Conservation (phyloP, 2,797 vertebrate species). For the Bovichtus diacanthus region DNA sequence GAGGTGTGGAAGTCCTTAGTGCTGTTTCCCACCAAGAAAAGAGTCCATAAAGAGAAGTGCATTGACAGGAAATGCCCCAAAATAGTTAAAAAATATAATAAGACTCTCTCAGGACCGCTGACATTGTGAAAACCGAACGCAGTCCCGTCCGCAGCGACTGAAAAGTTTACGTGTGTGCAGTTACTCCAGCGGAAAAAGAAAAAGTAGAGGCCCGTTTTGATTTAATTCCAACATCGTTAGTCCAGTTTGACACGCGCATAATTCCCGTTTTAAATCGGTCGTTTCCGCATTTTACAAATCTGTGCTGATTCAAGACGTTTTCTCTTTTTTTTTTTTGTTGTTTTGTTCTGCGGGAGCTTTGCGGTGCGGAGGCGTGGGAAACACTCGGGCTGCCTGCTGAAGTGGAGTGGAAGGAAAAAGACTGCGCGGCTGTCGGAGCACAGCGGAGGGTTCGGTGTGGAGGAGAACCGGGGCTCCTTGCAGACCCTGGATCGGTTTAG, state of each 20-base stretch:
- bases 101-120: neutral
- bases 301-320: slow-evolving; percentile 39
- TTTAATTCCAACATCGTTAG: slow-evolving; percentile 20
- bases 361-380: slow-evolving; percentile 61
- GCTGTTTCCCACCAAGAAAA: neutral
- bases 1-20: slow-evolving; percentile 54
- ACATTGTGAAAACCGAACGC: slow-evolving; percentile 16
- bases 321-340: too few species aligned
- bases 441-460: neutral
- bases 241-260: slow-evolving; percentile 34
- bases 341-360: too few species aligned
- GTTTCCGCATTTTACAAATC: slow-evolving; percentile 41
- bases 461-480: neutral
- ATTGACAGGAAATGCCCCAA: neutral
- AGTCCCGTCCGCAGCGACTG: slow-evolving; percentile 10
- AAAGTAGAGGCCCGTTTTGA: slow-evolving; percentile 34
- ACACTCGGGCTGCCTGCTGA: slow-evolving; percentile 37
- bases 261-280: slow-evolving; percentile 6
- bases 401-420: slow-evolving; percentile 69
- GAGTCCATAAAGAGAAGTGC: neutral
- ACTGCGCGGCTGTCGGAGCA: slow-evolving; percentile 42
- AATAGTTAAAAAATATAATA: neutral
- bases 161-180: slow-evolving; percentile 62
- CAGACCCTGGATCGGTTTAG: slow-evolving; percentile 57
- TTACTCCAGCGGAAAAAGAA: slow-evolving; percentile 36